Evolutionary conservation across 2,113 vertebrate genomes (phyloP).

Genomic region (Hirundichthys speculiger): DNA sequence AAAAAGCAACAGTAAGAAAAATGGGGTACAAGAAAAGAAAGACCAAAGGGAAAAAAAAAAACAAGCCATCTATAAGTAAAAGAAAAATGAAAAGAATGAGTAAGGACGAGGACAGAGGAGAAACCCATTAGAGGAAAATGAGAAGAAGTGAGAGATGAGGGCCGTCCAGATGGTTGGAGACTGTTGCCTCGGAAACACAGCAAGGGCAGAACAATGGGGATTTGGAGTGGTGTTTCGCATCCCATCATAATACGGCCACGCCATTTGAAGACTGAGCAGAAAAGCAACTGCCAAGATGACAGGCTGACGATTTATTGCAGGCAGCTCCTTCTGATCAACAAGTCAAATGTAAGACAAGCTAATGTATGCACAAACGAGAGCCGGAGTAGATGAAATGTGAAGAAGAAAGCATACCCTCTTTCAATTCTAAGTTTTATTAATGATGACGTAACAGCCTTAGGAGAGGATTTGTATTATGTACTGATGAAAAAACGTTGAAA

Average conservation of each 20-base stretch:
- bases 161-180: conserved; percentile 72
- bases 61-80: neutral
- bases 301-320: conserved; percentile 26
- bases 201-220: conserved; percentile 76
- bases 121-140: conserved; percentile 62
- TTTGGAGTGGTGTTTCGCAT: conserved; percentile 70
- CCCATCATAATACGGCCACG: conserved; percentile 66
- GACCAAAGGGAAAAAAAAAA: conserved; percentile 1
- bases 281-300: conserved; percentile 26
- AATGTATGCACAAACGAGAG: neutral
- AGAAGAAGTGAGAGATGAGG: conserved; percentile 66
- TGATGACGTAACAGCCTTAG: no score
- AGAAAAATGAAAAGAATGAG: conserved; percentile 29
- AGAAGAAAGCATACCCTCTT: no score
- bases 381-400: no score
- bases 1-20: neutral
- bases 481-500: no score
- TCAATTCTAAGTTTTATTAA: no score
- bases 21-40: neutral
- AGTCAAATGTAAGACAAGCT: conserved; percentile 20
- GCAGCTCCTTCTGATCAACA: conserved; percentile 27
- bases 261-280: conserved; percentile 57
- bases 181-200: conserved; percentile 76
- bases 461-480: no score
- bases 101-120: conserved; percentile 41